Evolutionary conservation across 53 echinoderm and acorn worm species (phyloP), one percentile per base, ranked within the genome.

Genomic region (Hippasteria phrygiana): DNA sequence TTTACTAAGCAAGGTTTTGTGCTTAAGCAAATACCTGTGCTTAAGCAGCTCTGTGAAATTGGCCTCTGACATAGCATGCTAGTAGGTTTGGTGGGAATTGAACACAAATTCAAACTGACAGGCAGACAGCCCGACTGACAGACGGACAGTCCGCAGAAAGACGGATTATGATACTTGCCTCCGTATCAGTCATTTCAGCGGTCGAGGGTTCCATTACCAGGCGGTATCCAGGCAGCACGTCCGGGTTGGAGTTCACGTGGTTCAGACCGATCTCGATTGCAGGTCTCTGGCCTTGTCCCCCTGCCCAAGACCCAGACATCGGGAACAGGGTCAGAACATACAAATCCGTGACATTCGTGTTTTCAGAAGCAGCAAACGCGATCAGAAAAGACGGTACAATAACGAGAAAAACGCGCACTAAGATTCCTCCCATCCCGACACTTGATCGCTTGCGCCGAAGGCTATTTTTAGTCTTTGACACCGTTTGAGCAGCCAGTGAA

Each of bases 251-350:
- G 33, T 94, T 94, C 27, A 94, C 94, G 32, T 92, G 88, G 14
- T 59, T 80, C 37, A 94, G 73, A 7, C 92, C 94, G 6, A 94
- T 71, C 64, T 90, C 74, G 35, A 92, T 87, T 0, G 94, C 94
- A 12, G 88, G 88, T 39, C 92, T 31, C 69, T 92, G 92, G 35
- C 94, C 94, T 34, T 92, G 90, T 17, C 94, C 94, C 27, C 94
- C 94, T 0, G 94, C 80, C 94, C 94, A 94, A 1, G 90, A 87
- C 45, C 94, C 94, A 1, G 92, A 89, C 94, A 94, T 94, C 55
- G 94, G 94, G 79, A 91, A 94, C 64, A 94, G 91, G 1, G 92
- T 87, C 43, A 94, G 62, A 31, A 94, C 65, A 65, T 94, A 87
- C 39, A 94, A 45, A 32, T 92, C 92, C 32, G 88, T 90, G 28